Evolutionary conservation across 2,888 invertebrate species (phyloP).

Genomic region (Troides aeacus): DNA sequence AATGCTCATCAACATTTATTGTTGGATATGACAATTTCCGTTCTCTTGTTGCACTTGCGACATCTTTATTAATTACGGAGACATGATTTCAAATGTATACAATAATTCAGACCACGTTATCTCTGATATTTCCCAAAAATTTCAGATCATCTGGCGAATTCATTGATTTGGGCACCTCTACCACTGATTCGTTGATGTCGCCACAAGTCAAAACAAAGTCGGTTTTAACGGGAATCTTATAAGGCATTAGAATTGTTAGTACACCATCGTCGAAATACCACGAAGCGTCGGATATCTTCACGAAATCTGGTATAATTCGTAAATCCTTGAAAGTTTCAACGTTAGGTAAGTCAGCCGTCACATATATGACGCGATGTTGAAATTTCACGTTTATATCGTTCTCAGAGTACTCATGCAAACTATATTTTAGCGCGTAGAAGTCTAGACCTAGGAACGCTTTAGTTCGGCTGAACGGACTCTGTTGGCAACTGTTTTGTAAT

Average conservation of each 20-base stretch:
- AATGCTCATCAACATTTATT: too few species aligned
- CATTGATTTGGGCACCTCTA: not conserved
- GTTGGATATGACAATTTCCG: too few species aligned
- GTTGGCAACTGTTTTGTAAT: conserved; percentile 32
- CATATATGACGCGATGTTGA: conserved; percentile 16
- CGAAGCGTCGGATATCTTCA: conserved; percentile 14
- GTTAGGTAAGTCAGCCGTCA: not conserved
- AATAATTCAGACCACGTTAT: too few species aligned
- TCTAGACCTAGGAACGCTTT: conserved; percentile 27
- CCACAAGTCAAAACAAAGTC: conserved; percentile 9
- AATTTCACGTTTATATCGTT: conserved; percentile 31
- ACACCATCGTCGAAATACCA: conserved; percentile 24
- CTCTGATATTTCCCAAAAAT: not conserved
- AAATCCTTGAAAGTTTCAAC: conserved; percentile 20
- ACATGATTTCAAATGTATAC: too few species aligned
- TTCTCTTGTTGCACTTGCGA: too few species aligned
- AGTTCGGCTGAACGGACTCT: conserved; percentile 29
- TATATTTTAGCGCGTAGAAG: conserved; percentile 26
- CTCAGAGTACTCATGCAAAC: conserved; percentile 30
- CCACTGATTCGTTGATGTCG: conserved; percentile 7
- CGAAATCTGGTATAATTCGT: conserved; percentile 25
- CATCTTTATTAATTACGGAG: too few species aligned
- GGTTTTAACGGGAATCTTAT: conserved; percentile 13
- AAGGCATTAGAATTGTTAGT: conserved; percentile 8
- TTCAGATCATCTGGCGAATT: not conserved